Evolutionary conservation across 1,140 invertebrate genomes (phyloP).

Genomic region (Pseudomyrmex dendroicus): DNA sequence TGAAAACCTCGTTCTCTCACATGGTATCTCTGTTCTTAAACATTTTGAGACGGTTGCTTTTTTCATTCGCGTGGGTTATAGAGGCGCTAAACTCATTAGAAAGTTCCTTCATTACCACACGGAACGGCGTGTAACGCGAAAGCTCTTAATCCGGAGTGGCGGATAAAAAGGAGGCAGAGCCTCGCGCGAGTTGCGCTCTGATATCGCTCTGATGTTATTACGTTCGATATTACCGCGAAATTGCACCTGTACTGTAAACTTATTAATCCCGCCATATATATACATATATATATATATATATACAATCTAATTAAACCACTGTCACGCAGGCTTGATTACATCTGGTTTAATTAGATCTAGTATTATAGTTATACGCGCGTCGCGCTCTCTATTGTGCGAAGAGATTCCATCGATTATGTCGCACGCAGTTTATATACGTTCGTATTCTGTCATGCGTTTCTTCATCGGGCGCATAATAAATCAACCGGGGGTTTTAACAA

Average conservation of each 20-base stretch:
- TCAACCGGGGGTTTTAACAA: slow-evolving; percentile 42
- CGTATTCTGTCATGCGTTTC: slow-evolving; percentile 46
- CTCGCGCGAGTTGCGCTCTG: slow-evolving; percentile 24
- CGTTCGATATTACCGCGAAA: slow-evolving; percentile 57
- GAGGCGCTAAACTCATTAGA: slow-evolving; percentile 51
- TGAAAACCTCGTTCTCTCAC: background rate
- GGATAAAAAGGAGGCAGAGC: slow-evolving; percentile 27
- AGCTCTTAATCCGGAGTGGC: slow-evolving; percentile 52
- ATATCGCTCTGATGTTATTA: slow-evolving; percentile 53
- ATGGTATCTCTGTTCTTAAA: slow-evolving; percentile 3
- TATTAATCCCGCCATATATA: slow-evolving; percentile 44
- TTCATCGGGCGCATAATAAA: slow-evolving; percentile 39
- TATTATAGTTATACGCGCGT: background rate
- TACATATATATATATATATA: too few relatives aligned
- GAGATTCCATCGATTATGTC: slow-evolving; percentile 58
- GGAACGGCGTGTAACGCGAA: slow-evolving; percentile 23
- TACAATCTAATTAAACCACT: slow-evolving; percentile 57
- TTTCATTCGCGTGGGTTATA: background rate
- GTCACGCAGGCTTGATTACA: slow-evolving; percentile 56
- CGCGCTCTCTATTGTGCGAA: slow-evolving; percentile 35
- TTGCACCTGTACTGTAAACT: slow-evolving; percentile 48
- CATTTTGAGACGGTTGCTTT: slow-evolving; percentile 40
- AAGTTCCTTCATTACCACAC: slow-evolving; percentile 51
- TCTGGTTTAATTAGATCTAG: slow-evolving; percentile 59
- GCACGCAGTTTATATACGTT: slow-evolving; percentile 28